Evolutionary conservation across 2,113 vertebrate genomes (phyloP).

Genomic region (Crotophaga sulcirostris): DNA sequence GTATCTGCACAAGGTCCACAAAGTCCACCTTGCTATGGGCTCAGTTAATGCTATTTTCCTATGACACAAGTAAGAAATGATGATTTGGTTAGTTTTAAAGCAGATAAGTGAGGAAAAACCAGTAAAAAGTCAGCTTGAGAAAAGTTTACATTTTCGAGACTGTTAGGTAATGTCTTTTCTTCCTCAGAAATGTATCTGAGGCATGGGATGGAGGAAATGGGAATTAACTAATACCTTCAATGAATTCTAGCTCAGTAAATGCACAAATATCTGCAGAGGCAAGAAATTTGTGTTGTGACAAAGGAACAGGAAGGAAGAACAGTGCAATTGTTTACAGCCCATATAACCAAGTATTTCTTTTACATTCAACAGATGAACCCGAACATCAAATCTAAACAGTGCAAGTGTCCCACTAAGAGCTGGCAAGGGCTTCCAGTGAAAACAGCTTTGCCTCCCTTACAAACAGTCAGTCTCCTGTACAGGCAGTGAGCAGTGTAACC

Average conservation of each 20-base stretch:
- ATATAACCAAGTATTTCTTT: background rate
- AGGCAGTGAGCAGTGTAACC: slow-evolving; percentile 14
- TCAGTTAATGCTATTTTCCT: background rate
- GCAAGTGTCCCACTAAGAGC: background rate
- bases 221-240: background rate
- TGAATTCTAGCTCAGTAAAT: background rate
- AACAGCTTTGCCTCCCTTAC: background rate
- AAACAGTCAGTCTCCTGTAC: background rate
- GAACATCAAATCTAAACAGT: background rate
- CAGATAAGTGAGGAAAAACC: background rate
- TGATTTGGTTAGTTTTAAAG: background rate
- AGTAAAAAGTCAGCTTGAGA: background rate
- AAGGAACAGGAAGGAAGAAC: background rate
- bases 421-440: background rate
- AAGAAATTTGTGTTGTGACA: background rate
- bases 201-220: background rate
- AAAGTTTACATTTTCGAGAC: background rate
- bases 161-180: background rate
- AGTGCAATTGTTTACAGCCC: background rate
- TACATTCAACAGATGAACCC: background rate
- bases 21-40: background rate
- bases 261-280: background rate
- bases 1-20: background rate
- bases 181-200: background rate
- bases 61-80: background rate